Conservation (phyloP, 2,888 invertebrate genomes). For the Hirtodrosophila cameraria region DNA sequence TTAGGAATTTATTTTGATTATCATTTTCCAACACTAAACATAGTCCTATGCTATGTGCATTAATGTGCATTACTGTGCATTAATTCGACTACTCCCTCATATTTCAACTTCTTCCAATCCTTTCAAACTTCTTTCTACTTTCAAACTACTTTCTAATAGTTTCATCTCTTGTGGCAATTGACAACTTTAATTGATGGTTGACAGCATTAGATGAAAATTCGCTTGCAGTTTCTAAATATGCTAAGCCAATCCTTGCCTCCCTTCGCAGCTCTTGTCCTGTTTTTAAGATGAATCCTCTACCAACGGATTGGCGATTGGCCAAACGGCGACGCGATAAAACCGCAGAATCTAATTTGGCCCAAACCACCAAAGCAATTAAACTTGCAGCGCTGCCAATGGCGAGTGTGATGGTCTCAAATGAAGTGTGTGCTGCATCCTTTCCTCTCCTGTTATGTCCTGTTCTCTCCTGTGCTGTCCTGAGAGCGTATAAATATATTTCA, state of each 20-base stretch:
- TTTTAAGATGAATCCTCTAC: slow-evolving; percentile 5
- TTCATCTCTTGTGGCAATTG: slow-evolving; percentile 26
- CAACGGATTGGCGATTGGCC: slow-evolving; percentile 23
- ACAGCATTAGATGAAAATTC: slow-evolving; percentile 48
- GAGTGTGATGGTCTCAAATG: slow-evolving; percentile 40
- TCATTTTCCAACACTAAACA: no score
- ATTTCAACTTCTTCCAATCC: not conserved
- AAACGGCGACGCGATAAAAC: slow-evolving; percentile 71
- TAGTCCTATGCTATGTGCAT: no score
- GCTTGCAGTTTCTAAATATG: slow-evolving; percentile 24
- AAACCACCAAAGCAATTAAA: slow-evolving; percentile 81
- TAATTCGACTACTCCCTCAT: not conserved
- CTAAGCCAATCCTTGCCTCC: slow-evolving; percentile 8
- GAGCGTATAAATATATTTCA: slow-evolving; percentile 26
- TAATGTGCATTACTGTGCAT: not conserved
- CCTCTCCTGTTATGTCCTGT: not conserved
- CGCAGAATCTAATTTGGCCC: slow-evolving; percentile 76
- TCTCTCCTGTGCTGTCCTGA: not conserved
- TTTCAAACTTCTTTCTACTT: not conserved
- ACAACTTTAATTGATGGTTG: slow-evolving; percentile 65
- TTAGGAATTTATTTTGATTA: no score
- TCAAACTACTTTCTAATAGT: slow-evolving; percentile 16
- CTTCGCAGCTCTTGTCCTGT: not conserved
- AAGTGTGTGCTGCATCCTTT: slow-evolving; percentile 2
- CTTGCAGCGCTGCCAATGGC: slow-evolving; percentile 66